Evolutionary conservation across 2,888 invertebrate genomes (phyloP).

Genomic region (Tryphoninae sp.): DNA sequence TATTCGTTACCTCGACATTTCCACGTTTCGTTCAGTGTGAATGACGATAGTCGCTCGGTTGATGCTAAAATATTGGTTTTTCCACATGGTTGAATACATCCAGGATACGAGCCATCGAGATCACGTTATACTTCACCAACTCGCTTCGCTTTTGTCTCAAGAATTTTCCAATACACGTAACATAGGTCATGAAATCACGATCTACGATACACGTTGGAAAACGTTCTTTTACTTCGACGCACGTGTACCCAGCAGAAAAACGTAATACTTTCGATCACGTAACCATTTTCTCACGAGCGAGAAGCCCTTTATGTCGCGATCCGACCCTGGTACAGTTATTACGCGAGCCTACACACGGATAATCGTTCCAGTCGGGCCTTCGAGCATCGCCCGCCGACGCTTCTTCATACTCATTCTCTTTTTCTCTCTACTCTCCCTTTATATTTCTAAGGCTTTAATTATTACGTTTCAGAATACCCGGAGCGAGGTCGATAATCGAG

Average conservation of each 20-base stretch:
- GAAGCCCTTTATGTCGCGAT: constrained; percentile 72
- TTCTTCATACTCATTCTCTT: constrained; percentile 2
- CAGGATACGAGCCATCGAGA: background rate
- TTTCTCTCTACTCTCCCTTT: constrained; percentile 10
- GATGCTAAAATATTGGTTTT: constrained; percentile 46
- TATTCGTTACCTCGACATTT: no score
- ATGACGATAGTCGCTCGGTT: constrained; percentile 7
- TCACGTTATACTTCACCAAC: constrained; percentile 4
- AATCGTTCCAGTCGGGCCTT: constrained; percentile 69
- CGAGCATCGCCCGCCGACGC: constrained; percentile 23
- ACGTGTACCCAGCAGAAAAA: background rate
- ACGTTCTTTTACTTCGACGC: no score
- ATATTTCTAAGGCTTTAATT: constrained; percentile 75
- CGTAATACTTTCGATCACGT: constrained; percentile 59
- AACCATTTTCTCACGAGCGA: constrained; percentile 55
- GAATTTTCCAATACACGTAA: background rate
- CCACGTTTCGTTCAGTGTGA: constrained; percentile 15
- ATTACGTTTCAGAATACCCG: constrained; percentile 46
- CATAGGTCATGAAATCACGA: no score
- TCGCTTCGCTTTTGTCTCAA: constrained; percentile 4
- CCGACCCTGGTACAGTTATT: constrained; percentile 76
- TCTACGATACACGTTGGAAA: no score
- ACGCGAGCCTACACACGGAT: constrained; percentile 68
- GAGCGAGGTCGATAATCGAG: constrained; percentile 39
- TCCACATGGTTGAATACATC: constrained; percentile 8